Evolutionary conservation across 2,113 vertebrate species (phyloP).

Genomic region (Pandion haliaetus): DNA sequence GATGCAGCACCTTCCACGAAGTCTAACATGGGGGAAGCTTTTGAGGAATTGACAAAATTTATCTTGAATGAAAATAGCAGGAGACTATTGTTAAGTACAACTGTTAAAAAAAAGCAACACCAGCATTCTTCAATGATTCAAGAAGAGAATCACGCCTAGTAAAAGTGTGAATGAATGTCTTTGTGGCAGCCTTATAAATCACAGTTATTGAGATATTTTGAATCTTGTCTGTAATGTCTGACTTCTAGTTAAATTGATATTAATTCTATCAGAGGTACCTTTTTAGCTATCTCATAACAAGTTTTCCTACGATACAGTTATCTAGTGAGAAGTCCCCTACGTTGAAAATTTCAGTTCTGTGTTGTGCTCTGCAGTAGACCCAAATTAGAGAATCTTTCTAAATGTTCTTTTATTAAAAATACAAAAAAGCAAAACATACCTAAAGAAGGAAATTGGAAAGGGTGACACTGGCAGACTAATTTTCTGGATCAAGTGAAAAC

Average conservation of each 20-base stretch:
- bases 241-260: not conserved
- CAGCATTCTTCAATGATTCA: not conserved
- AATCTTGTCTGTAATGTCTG: not conserved
- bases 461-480: not conserved
- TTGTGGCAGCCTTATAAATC: not conserved
- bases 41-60: not conserved
- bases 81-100: not conserved
- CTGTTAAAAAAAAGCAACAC: not conserved
- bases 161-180: not conserved
- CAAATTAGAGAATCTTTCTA: not conserved
- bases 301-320: not conserved
- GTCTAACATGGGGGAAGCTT: not conserved
- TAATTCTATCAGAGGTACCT: not conserved
- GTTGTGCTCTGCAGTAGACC: not conserved
- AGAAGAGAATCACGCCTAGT: not conserved
- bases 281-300: not conserved
- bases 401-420: not conserved
- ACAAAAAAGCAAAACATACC: not conserved
- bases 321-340: not conserved
- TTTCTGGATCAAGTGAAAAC: not conserved
- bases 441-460: not conserved
- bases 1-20: not conserved
- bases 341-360: not conserved
- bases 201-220: not conserved
- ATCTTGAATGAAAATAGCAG: not conserved